Evolutionary conservation across 1,140 invertebrate species (phyloP).

Genomic region (Bemisia tabaci): DNA sequence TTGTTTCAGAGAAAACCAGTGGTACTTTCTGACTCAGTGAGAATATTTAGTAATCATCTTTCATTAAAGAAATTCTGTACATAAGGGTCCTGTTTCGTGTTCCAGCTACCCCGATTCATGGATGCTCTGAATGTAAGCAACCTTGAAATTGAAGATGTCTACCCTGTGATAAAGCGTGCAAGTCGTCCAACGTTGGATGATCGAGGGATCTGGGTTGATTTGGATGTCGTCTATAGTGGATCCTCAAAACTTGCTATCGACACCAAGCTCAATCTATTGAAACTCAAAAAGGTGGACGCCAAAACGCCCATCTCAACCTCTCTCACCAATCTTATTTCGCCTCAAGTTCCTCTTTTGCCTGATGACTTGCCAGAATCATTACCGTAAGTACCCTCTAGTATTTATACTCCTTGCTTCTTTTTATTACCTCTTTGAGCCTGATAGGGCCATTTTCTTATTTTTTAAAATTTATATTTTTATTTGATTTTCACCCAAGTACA

Average conservation of each 20-base stretch:
- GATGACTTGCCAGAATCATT: neutral
- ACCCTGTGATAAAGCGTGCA: constrained; percentile 57
- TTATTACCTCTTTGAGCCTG: too few species aligned
- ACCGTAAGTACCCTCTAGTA: too few species aligned
- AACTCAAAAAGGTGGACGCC: constrained; percentile 36
- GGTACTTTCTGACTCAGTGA: too few species aligned
- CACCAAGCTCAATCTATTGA: constrained; percentile 90
- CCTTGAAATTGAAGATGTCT: neutral
- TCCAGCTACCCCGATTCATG: neutral
- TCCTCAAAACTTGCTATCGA: constrained; percentile 79
- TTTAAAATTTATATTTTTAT: too few species aligned
- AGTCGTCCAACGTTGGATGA: constrained; percentile 64
- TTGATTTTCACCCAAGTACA: too few species aligned
- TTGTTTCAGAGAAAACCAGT: too few species aligned
- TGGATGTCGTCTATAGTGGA: constrained; percentile 82
- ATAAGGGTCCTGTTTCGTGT: too few species aligned
- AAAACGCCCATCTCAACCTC: constrained; percentile 1
- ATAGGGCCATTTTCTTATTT: too few species aligned
- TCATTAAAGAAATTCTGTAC: too few species aligned
- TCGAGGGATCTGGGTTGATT: constrained; percentile 82
- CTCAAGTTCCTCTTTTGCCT: neutral
- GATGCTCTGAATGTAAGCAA: neutral
- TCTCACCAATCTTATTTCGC: neutral
- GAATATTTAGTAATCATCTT: too few species aligned
- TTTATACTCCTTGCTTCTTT: too few species aligned